phyloP scores from a whole-genome alignment of 2,888 invertebrate genomes.

The Germaria angustata region DNA sequence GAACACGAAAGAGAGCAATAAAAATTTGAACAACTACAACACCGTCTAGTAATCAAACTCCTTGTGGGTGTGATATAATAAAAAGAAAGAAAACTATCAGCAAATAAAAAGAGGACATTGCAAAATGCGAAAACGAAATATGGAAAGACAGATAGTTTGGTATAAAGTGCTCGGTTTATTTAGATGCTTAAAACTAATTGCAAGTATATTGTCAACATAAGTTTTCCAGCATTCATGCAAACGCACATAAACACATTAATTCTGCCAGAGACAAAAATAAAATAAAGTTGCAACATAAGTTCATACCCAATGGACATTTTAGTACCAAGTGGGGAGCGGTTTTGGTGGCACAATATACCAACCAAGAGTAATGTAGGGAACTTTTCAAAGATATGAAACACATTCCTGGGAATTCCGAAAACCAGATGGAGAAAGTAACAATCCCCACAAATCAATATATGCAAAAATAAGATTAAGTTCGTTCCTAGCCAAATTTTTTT shows the following conservation, averaged over 20 bases:
- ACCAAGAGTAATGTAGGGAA: too few relatives aligned
- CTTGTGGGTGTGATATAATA: neutral
- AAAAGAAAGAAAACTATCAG: neutral
- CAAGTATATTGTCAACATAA: constrained; percentile 47
- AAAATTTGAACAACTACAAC: neutral
- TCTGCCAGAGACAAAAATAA: too few relatives aligned
- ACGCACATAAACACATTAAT: neutral
- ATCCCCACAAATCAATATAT: too few relatives aligned
- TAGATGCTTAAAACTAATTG: constrained; percentile 61
- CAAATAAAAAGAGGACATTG: neutral
- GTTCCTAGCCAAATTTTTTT: too few relatives aligned
- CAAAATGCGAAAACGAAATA: neutral
- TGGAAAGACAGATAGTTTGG: neutral
- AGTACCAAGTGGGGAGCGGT: neutral
- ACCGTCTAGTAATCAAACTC: neutral
- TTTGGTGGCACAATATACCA: too few relatives aligned
- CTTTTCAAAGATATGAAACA: too few relatives aligned
- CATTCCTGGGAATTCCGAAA: too few relatives aligned
- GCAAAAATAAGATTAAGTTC: too few relatives aligned
- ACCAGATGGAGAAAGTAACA: too few relatives aligned
- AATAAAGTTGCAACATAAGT: too few relatives aligned
- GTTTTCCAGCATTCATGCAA: neutral
- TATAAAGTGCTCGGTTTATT: constrained; percentile 42
- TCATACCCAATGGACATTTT: neutral
- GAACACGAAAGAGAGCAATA: constrained; percentile 9